Evolutionary conservation across 2,888 invertebrate genomes (phyloP), one percentile per base, ranked within the genome.

Genomic region (Tachina lurida): DNA sequence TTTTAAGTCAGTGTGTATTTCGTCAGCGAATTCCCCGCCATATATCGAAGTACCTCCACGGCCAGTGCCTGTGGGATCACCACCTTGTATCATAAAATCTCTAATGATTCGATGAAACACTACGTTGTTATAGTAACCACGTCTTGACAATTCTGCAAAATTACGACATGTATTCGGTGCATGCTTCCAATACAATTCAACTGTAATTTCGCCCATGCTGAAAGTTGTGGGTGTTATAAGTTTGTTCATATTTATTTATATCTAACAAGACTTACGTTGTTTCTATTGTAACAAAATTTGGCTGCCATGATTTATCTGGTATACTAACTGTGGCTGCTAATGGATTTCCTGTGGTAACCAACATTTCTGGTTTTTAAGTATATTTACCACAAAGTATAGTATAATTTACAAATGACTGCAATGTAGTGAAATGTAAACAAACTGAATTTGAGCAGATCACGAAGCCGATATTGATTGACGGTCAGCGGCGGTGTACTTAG

Each of bases 111-210:
- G 94, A 92, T 99, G 99, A 92, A 99, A 99, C 89, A 98, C 96
- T 5, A 98, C 97, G 87, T 97, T 97, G 93, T 98, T 98, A 92
- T 98, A 99, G 93, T 99, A 99, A 22, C 98, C 98, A 89, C 99
- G 94, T 83, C 98, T 94, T 0, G 97, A 94, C 41, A 99, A 93
- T 93, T 99, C 99, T 83, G 98, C 98, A 93, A 99, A 99, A 92
- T 99, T 99, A 90, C 97, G 94, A 89, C 99, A 99, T 0, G 99
- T 99, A 88, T 96, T 95, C n/a, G 99, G 99, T 0, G 99, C 96
- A 92, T 99, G 99, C 91, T 98, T 97, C 99, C 99, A 99, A 91
- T 99, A 99, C 87, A 99, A 94, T 93, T 99, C 99, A 68, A 99
- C 93, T 0, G 95, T 94, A 70, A 99, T 94, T 89, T 96, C 96